A percentile compares a stretch with the other conserved stretches of the same genome.
Conservation (phyloP, 2,888 invertebrate species). For the Platycheirus rosarum region DNA sequence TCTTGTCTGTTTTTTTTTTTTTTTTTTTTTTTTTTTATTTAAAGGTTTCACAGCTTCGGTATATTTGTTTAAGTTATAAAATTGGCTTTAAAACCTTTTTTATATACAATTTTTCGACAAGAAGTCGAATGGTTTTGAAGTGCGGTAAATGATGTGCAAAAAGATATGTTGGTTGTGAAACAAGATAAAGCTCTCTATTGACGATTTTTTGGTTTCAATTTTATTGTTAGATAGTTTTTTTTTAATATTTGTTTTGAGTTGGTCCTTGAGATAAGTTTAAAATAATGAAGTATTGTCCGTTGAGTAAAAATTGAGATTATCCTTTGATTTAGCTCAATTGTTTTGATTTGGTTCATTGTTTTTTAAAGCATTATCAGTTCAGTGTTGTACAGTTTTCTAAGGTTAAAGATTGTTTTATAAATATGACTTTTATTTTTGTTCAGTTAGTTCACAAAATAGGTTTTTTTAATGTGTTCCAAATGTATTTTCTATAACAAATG, state of each 20-base stretch:
- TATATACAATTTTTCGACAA: constrained; percentile 29
- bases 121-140: constrained; percentile 32
- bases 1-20: constrained; percentile 49
- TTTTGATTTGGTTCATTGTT: neutral
- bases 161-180: constrained; percentile 58
- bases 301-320: constrained; percentile 1
- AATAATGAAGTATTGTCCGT: neutral
- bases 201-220: constrained; percentile 1
- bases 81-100: neutral
- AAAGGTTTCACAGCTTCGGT: constrained; percentile 42
- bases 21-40: constrained; percentile 8
- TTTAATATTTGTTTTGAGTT: constrained; percentile 33
- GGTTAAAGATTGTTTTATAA: too few species aligned
- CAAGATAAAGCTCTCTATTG: constrained; percentile 64
- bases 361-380: constrained; percentile 22
- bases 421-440: too few species aligned
- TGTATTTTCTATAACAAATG: too few species aligned
- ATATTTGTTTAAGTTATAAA: constrained; percentile 4
- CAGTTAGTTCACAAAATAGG: too few species aligned
- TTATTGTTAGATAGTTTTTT: neutral
- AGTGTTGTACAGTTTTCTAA: constrained; percentile 13
- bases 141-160: constrained; percentile 69
- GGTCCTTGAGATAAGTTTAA: constrained; percentile 51
- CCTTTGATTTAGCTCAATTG: neutral
- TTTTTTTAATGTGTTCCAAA: too few species aligned